Evolutionary conservation across 2,797 vertebrate species (phyloP).

Genomic region (Sebastes goodei): DNA sequence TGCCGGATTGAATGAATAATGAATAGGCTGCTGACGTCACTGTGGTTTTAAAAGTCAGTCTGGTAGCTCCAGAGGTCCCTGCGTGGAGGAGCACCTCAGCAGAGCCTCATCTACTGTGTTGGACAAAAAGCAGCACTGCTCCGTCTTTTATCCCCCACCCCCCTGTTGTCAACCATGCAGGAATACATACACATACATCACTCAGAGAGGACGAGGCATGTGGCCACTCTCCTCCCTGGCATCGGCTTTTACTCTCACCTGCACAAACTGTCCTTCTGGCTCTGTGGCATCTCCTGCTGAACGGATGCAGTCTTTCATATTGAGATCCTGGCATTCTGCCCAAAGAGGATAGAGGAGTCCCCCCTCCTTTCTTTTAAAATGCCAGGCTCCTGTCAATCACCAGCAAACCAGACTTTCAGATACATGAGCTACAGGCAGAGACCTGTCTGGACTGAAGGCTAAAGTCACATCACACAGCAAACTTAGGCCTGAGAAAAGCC

Average conservation of each 20-base stretch:
- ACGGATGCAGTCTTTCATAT: conserved; percentile 39
- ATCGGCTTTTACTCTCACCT: conserved; percentile 21
- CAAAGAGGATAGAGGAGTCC: conserved; percentile 15
- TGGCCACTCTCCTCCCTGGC: neutral
- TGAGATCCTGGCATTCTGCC: conserved; percentile 46
- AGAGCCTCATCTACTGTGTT: conserved; percentile 22
- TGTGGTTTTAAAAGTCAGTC: conserved; percentile 60
- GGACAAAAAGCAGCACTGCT: neutral
- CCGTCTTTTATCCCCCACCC: conserved; percentile 19
- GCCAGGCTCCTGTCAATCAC: conserved; percentile 49
- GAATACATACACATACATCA: conserved; percentile 7
- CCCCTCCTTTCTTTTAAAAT: conserved; percentile 27
- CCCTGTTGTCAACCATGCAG: neutral
- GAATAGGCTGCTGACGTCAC: conserved; percentile 56
- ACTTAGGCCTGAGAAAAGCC: neutral
- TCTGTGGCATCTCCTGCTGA: conserved; percentile 29
- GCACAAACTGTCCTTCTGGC: conserved; percentile 21
- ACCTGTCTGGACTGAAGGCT: neutral
- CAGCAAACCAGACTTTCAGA: neutral
- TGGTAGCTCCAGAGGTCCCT: conserved; percentile 38
- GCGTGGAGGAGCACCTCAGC: conserved; percentile 7
- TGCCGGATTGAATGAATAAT: conserved; percentile 67
- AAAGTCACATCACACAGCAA: neutral
- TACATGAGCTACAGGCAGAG: conserved; percentile 7
- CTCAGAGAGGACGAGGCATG: conserved; percentile 3